Evolutionary conservation across 2,113 vertebrate genomes (phyloP).

Genomic region (Catharus minimus): DNA sequence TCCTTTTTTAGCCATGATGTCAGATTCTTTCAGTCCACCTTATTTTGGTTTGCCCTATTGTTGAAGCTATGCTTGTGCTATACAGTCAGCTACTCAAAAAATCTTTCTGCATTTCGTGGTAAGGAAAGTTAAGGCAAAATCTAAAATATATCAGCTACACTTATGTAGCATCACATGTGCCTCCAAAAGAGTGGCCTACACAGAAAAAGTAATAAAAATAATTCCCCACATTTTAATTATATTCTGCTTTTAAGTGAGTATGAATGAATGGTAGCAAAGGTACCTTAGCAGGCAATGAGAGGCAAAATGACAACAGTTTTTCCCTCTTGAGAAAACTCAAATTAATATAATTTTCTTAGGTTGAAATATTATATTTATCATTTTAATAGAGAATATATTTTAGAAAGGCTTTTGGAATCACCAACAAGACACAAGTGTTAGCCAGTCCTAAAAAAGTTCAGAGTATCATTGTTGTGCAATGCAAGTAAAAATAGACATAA

Average conservation of each 20-base stretch:
- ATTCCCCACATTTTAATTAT: not conserved
- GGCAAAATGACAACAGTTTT: not conserved
- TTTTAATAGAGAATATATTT: not conserved
- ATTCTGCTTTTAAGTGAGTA: not conserved
- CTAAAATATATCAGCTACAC: not conserved
- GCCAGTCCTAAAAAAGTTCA: not conserved
- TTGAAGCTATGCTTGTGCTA: not conserved
- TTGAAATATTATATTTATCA: not conserved
- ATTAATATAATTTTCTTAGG: not conserved
- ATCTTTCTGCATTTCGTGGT: not conserved
- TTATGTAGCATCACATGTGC: not conserved
- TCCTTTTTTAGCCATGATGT: not conserved
- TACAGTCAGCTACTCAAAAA: not conserved
- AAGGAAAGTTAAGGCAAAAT: not conserved
- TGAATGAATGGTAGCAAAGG: not conserved
- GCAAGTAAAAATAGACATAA: not conserved
- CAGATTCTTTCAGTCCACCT: not conserved
- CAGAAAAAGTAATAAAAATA: not conserved
- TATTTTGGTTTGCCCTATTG: not conserved
- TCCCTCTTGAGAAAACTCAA: not conserved
- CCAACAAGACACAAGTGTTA: not conserved
- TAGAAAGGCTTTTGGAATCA: not conserved
- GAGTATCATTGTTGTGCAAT: not conserved
- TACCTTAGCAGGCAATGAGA: not conserved
- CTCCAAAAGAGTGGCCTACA: not conserved